Base-by-base conservation (phyloP, 2,888 invertebrate genomes). In the Antitype chi region DNA sequence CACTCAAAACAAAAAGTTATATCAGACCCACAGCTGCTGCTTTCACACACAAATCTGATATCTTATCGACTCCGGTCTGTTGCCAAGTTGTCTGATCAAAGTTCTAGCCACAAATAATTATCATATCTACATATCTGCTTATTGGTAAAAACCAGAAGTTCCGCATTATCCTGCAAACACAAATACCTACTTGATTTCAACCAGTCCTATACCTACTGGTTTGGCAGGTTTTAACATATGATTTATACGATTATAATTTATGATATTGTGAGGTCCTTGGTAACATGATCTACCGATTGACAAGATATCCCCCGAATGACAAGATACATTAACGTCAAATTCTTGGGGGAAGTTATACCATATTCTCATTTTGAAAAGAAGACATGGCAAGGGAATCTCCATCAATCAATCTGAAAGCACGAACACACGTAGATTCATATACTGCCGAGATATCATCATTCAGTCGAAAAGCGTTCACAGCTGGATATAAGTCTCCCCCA, bases 101-200 rank as follows among this genome's bases (percentile, higher is more conserved):
- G 28, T 43, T 57, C 15, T 25, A 28, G n/a, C 43, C 9, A 74
- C 55, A 13, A 55, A 73, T 13, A 25, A 25, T 64, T 17, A 13
- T 11, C 55, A 32, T 47, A 47, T 47, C 3, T 47, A 43, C 9
- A 1, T 47, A 47, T 52, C 38, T 8, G 23, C 13, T 5, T 47
- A 47, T 15, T 43, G 28, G 28, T n/a, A 38, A 71, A 57, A 52
- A 38, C 32, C 25, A 28, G 43, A 66, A 38, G 15, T 47, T 59
- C 63, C 38, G 68, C 38, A 55, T 83, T 9, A 23, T 78, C 78
- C 72, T 64, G 25, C 28, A 63, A 55, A n/a, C n/a, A n/a, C n/a
- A n/a, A 49, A 32, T 13, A n/a, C 17, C 25, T 28, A 68, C 15
- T 28, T 55, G n/a, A 63, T 60, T 69, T 70, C 9, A 17, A 80